Base-by-base conservation (phyloP, 2,797 vertebrate species). In the Enteromius radiatus region DNA sequence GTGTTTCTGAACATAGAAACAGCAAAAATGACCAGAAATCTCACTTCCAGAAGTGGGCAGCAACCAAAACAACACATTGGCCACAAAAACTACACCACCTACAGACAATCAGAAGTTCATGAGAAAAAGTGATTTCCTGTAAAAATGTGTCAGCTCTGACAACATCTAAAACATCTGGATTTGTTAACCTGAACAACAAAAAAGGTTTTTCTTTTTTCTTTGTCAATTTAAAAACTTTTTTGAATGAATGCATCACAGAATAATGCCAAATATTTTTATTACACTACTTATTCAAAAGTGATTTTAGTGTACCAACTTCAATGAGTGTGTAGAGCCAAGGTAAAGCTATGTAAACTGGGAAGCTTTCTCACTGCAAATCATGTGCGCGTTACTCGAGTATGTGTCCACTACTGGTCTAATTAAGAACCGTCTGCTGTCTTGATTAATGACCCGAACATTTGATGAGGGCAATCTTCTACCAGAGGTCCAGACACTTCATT, bases 51-150 rank as follows among this genome's bases (percentile, higher is more conserved):
- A 74, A 49, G 41, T 49, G 31, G 79, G n/a, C 5, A 59, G 38
- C 56, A 74, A 64, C 38, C 56, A 33, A 64, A 81, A 49, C 15
- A 74, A 65, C 71, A 82, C 80, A 82, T 75, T 61, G 36, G 61
- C 80, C 70, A 75, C 80, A 82, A 54, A 74, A 36, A 74, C 31
- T 12, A 65, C n/a, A 67, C 33, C 33, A 75, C 45, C 71, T 64
- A 54, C 59, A 67, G 28, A 67, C 5, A 65, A 49, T 8, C 6
- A 36, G 9, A 23, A 64, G 31, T 15, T 21, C 47, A 67, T 4
- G 41, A 43, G n/a, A 15, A 69, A 11, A 64, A 47, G 1, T 17
- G 19, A 78, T 23, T 21, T 12, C 41, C 21, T 3, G 28, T 28
- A 49, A 45, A 65, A 45, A 65, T 7, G 3, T 15, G 6, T 31